phyloP scores from a whole-genome alignment of 2,797 vertebrate genomes.

The Sebastes minor region DNA sequence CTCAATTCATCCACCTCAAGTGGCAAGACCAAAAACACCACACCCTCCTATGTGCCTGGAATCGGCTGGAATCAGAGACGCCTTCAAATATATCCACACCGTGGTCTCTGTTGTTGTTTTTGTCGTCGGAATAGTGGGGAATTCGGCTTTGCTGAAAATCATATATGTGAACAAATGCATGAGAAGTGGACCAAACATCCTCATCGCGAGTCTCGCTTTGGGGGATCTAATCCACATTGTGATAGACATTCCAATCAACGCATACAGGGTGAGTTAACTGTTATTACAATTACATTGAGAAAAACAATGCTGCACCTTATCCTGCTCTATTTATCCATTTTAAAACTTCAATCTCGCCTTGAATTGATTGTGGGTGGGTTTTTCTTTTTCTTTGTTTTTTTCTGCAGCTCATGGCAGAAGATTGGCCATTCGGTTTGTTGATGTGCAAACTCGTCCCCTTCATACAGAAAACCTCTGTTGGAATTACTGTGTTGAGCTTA shows the following conservation, averaged over 20 bases:
- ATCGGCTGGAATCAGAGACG: constrained; percentile 81
- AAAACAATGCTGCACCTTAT: constrained; percentile 12
- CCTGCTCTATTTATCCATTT: constrained; percentile 8
- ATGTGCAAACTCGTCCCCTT: constrained; percentile 95
- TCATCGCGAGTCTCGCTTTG: constrained; percentile 91
- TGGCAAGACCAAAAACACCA: constrained; percentile 46
- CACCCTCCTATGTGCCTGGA: constrained; percentile 81
- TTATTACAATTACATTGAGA: constrained; percentile 23
- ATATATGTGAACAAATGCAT: constrained; percentile 94
- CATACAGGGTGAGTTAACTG: constrained; percentile 88
- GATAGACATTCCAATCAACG: constrained; percentile 91
- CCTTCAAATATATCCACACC: constrained; percentile 92
- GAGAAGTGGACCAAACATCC: constrained; percentile 91
- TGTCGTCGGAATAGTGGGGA: constrained; percentile 90
- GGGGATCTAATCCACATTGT: constrained; percentile 92
- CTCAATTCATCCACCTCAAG: constrained; percentile 51
- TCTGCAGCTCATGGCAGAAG: constrained; percentile 87
- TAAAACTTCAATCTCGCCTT: constrained; percentile 33
- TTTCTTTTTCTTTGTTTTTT: constrained; percentile 22
- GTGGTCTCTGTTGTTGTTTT: constrained; percentile 89
- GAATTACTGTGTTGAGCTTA: constrained; percentile 93
- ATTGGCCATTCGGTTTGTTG: constrained; percentile 92
- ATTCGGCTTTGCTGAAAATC: constrained; percentile 88
- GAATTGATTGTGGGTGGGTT: constrained; percentile 28
- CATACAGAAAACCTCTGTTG: constrained; percentile 93